These are phyloP conservation scores for Falco cherrug DNA, from an alignment of 2,797 vertebrate species.

Conservation along the genomic window DNA sequence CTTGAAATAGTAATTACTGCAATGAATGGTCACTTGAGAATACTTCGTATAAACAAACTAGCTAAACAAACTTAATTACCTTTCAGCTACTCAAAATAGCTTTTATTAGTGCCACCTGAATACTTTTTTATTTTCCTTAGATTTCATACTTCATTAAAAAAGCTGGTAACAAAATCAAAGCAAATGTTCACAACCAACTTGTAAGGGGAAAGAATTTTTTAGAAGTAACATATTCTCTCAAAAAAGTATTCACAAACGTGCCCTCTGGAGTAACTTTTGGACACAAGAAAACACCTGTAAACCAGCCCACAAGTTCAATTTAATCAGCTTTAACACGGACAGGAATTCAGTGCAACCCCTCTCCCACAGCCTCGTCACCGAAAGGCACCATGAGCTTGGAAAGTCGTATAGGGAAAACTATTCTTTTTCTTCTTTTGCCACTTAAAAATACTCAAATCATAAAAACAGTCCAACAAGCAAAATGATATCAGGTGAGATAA, in stretches of 20 bases:
- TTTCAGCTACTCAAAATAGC: constrained; percentile 3
- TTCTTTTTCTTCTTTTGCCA: neutral
- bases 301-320: neutral
- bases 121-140: neutral
- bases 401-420: neutral
- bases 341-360: neutral
- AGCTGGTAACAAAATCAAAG: neutral
- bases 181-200: neutral
- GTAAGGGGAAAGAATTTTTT: neutral
- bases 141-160: neutral
- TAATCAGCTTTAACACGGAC: neutral
- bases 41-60: neutral
- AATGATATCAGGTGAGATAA: neutral
- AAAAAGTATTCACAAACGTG: neutral
- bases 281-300: neutral
- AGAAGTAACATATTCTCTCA: neutral
- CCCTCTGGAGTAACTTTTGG: neutral
- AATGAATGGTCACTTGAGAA: constrained; percentile 35
- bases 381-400: neutral
- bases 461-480: neutral
- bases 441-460: neutral
- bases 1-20: constrained; percentile 35
- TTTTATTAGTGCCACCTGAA: neutral
- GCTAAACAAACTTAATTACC: constrained; percentile 31
- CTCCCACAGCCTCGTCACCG: fast-evolving